Evolutionary conservation across 2,797 vertebrate species (phyloP), one percentile per base, ranked within the genome.

Genomic region (Acridotheres tristis): DNA sequence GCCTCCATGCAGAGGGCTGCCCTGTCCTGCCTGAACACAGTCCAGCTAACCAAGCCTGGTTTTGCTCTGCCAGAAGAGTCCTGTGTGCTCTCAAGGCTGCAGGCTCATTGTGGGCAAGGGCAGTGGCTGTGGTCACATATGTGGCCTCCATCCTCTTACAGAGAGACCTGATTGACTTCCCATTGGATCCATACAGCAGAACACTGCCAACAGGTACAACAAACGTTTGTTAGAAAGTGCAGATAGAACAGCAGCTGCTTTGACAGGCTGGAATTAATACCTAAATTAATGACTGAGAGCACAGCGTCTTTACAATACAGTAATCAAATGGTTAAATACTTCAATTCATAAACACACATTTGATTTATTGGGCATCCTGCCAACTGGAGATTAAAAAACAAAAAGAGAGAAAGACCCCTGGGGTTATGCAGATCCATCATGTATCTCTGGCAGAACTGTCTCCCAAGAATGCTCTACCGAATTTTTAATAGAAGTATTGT

Each of bases 401-500:
- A 51, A 94, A 42, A 54, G 30, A 90, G 32, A 85, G 47, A 81
- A 76, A 92, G 62, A 81, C 42, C 50, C 68, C 59, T 67, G 77
- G 63, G 77, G 85, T 88, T 90, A 90, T 91, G 89, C 85, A 93
- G 95, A 95, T 91, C 61, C 5, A 26, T 82, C 83, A 67, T 22
- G 54, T 62, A 76, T 73, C 83, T 78, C 71, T 86, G 88, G 89
- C 80, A 94, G 80, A 90, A 87, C 61, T 58, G 88, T 77, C 78
- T 94, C 80, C 57, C 71, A 87, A 61, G 76, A 91, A 81, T 15
- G 76, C 53, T 86, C 83, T 19, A 83, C 63, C 3, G 0, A 88
- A 86, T 79, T 93, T 88, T 93, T 91, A 96, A 82, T 38, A 76
- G 34, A 73, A 90, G 18, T 63, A 82, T 50, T 94, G 61, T 93